These are phyloP conservation scores for Piprites chloris DNA, from an alignment of 2,113 vertebrate species.

Conservation along the genomic window DNA sequence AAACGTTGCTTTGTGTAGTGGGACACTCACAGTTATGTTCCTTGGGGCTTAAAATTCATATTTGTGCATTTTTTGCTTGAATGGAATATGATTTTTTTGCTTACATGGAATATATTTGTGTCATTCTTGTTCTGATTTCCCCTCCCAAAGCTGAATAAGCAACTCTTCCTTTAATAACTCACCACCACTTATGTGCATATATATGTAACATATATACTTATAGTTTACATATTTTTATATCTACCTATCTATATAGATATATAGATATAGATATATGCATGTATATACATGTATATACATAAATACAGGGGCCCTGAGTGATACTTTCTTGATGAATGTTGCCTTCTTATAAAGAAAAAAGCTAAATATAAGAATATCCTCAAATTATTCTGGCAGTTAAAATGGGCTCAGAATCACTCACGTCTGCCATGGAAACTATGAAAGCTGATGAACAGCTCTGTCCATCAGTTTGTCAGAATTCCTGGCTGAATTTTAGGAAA, in stretches of 20 bases:
- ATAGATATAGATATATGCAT: too few relatives aligned
- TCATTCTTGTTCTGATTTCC: not conserved
- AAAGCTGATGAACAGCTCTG: not conserved
- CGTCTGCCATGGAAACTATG: not conserved
- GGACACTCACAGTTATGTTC: not conserved
- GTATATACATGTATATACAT: rapidly evolving
- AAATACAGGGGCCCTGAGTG: not conserved
- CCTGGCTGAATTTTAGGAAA: not conserved
- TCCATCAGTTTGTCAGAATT: not conserved
- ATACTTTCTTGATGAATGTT: not conserved
- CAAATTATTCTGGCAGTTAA: not conserved
- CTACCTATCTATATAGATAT: too few relatives aligned
- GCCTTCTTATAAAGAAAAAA: not conserved
- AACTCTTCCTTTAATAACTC: not conserved
- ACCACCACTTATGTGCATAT: not conserved
- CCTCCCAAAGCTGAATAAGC: not conserved
- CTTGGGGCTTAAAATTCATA: not conserved
- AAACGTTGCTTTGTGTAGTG: not conserved
- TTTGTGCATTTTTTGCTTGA: not conserved
- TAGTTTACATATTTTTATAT: not conserved
- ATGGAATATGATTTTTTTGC: too few relatives aligned
- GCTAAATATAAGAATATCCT: not conserved
- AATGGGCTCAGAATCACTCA: not conserved
- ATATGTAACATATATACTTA: not conserved
- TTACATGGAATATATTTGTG: not conserved